Evolutionary conservation across 2,113 vertebrate species (phyloP).

Genomic region (Naja naja): DNA sequence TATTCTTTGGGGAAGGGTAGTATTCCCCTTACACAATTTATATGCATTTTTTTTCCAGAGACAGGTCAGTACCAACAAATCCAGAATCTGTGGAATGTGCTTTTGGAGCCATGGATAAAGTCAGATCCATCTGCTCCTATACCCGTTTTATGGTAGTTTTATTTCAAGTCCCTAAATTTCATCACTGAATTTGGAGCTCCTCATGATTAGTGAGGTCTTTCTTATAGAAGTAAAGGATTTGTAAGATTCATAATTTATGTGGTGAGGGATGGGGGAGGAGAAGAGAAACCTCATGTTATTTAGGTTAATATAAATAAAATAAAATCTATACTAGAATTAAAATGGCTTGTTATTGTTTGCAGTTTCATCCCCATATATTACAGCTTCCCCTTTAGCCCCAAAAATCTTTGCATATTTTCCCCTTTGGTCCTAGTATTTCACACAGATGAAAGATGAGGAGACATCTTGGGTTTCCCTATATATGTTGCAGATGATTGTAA

Average conservation of each 20-base stretch:
- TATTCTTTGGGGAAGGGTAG: not conserved
- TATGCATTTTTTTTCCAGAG: not conserved
- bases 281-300: not conserved
- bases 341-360: not conserved
- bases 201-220: not conserved
- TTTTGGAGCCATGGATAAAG: not conserved
- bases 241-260: not conserved
- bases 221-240: not conserved
- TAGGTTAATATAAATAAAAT: not conserved
- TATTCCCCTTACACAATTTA: not conserved
- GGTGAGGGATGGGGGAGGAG: not conserved
- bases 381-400: not conserved
- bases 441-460: not conserved
- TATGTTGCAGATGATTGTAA: not conserved
- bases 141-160: not conserved
- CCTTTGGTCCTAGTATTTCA: not conserved
- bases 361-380: not conserved
- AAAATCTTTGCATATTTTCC: not conserved
- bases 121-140: not conserved
- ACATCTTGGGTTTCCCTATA: not conserved
- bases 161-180: not conserved
- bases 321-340: not conserved
- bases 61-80: not conserved
- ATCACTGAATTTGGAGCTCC: not conserved
- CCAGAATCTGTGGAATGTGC: not conserved